Evolutionary conservation across 2,797 vertebrate genomes (phyloP).

Genomic region (Girardinus metallicus): DNA sequence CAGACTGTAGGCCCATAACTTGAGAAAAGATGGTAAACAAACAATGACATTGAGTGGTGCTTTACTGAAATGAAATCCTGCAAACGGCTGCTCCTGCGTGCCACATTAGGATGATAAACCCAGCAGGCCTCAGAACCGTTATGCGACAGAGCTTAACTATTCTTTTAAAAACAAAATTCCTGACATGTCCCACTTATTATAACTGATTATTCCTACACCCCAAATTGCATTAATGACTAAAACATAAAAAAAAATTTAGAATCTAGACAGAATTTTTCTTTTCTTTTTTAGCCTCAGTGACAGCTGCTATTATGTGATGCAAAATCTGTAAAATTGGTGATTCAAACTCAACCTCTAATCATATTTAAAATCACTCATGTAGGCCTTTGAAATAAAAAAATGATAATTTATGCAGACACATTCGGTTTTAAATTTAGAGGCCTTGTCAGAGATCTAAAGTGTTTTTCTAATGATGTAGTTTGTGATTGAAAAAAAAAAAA

Average conservation of each 20-base stretch:
- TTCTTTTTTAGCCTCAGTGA: constrained; percentile 26
- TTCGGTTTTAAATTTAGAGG: constrained; percentile 29
- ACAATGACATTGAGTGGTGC: constrained; percentile 38
- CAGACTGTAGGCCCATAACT: constrained; percentile 34
- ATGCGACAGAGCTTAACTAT: constrained; percentile 37
- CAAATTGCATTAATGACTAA: constrained; percentile 28
- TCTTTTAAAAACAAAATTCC: constrained; percentile 14
- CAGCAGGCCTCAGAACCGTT: constrained; percentile 7
- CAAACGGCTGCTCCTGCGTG: constrained; percentile 23
- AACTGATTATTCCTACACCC: constrained; percentile 13
- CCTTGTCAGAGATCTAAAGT: constrained; percentile 26
- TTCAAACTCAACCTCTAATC: constrained; percentile 45
- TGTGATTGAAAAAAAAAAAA: constrained; percentile 16
- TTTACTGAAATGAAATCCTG: constrained; percentile 50
- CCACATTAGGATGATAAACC: constrained; percentile 26
- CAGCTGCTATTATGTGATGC: constrained; percentile 42
- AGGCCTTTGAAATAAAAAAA: constrained; percentile 49
- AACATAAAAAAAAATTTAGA: constrained; percentile 24
- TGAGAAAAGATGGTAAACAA: constrained; percentile 31
- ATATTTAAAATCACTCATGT: constrained; percentile 53
- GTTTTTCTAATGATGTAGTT: constrained; percentile 23
- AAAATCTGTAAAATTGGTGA: constrained; percentile 41
- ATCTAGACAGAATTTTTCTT: constrained; percentile 9
- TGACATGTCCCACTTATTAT: constrained; percentile 35
- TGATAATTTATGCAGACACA: constrained; percentile 50